Conservation (phyloP, 92 coral and sea anemone genomes). For the Epizoanthus ramosus region DNA sequence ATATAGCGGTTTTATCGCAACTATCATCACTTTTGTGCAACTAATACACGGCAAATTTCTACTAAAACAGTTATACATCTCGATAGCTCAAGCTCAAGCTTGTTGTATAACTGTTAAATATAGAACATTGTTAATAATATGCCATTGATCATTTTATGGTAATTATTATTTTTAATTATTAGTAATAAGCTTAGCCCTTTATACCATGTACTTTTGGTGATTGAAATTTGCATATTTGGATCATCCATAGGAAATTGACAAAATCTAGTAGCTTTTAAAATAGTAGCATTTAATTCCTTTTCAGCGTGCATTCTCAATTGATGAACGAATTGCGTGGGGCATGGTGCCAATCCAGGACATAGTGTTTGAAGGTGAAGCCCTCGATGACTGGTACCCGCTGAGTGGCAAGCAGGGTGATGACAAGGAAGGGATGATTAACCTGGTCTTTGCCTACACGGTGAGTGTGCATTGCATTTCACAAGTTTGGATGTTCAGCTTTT, state of each 20-base stretch:
- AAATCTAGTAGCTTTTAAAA: neutral
- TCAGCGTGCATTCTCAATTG: conserved; percentile 93
- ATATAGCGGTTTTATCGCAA: too few species aligned
- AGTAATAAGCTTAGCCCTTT: too few species aligned
- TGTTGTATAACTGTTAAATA: too few species aligned
- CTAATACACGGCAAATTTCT: too few species aligned
- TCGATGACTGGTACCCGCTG: conserved; percentile 93
- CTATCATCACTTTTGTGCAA: too few species aligned
- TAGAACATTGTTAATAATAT: too few species aligned
- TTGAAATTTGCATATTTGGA: too few species aligned
- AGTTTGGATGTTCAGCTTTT: neutral
- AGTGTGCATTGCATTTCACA: conserved; percentile 9
- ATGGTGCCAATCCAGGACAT: conserved; percentile 73
- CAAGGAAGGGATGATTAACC: conserved; percentile 97
- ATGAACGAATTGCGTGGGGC: conserved; percentile 97
- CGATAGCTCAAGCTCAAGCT: too few species aligned
- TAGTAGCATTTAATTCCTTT: neutral
- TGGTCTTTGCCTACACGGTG: conserved; percentile 88
- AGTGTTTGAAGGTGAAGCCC: conserved; percentile 83
- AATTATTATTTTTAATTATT: too few species aligned
- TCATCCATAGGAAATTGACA: neutral
- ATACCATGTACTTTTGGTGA: too few species aligned
- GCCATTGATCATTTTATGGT: too few species aligned
- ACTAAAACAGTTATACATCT: too few species aligned
- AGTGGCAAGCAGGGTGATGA: conserved; percentile 99